phyloP scores from a whole-genome alignment of 2,888 invertebrate species.

The Eristalis intricaria region DNA sequence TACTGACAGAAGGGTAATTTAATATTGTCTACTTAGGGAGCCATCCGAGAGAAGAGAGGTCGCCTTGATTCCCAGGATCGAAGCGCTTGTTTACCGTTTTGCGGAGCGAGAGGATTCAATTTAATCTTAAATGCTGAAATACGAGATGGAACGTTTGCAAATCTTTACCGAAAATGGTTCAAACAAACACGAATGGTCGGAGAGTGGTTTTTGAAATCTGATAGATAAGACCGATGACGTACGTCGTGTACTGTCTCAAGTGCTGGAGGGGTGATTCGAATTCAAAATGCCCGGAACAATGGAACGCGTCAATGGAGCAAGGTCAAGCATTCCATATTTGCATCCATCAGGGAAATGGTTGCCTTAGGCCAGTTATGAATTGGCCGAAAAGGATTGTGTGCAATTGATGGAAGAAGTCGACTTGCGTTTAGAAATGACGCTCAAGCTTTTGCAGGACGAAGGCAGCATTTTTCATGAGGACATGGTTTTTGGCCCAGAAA shows the following conservation, averaged over 20 bases:
- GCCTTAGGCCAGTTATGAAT: not conserved
- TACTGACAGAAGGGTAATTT: slow-evolving; percentile 61
- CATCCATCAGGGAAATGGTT: not conserved
- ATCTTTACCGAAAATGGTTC: slow-evolving; percentile 25
- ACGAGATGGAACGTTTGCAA: slow-evolving; percentile 45
- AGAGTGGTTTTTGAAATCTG: slow-evolving; percentile 58
- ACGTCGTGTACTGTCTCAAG: not conserved
- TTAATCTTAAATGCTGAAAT: slow-evolving; percentile 56
- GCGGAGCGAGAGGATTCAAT: slow-evolving; percentile 42
- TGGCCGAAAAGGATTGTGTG: too few species aligned
- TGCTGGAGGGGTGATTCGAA: too few species aligned
- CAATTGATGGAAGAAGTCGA: not conserved
- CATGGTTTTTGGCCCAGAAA: too few species aligned
- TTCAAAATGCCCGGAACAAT: not conserved
- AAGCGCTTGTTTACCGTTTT: not conserved
- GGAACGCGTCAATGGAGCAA: not conserved
- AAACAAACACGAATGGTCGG: slow-evolving; percentile 26
- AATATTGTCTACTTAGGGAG: slow-evolving; percentile 59
- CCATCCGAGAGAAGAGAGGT: not conserved
- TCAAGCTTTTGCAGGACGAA: too few species aligned
- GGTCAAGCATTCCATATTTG: not conserved
- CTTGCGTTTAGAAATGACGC: too few species aligned
- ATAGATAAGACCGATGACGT: slow-evolving; percentile 53
- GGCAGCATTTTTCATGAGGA: too few species aligned
- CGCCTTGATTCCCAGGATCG: not conserved